phyloP scores from a whole-genome alignment of 30 jellyfish, hydroid and myxozoan genomes.

The Calvadosia cruxmelitensis region DNA sequence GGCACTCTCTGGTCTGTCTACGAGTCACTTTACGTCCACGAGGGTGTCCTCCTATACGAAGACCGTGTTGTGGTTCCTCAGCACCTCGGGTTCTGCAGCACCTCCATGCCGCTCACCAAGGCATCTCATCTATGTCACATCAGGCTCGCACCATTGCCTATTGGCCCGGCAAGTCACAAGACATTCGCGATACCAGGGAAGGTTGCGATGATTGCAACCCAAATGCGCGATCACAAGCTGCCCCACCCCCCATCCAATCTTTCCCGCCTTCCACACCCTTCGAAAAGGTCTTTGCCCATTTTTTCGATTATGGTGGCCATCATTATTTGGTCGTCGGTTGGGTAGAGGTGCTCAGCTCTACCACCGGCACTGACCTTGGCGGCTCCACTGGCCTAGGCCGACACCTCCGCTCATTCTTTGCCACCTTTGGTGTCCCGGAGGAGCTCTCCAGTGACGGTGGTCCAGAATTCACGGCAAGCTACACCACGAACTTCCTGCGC shows the following conservation, averaged over 20 bases:
- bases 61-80: conserved; percentile 7
- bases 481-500: background rate
- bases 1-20: no score
- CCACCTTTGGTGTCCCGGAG: no score
- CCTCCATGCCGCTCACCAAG: conserved; percentile 6
- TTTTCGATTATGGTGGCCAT: background rate
- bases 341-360: background rate
- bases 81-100: no score
- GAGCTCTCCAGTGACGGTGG: conserved; percentile 1
- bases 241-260: background rate
- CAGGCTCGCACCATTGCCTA: background rate
- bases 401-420: no score
- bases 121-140: conserved; percentile 1
- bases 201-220: background rate
- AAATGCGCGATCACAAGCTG: conserved; percentile 1
- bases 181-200: background rate
- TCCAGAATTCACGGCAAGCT: background rate
- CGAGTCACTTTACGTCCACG: background rate
- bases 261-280: conserved; percentile 7
- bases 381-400: no score
- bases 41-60: conserved; percentile 1
- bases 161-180: background rate
- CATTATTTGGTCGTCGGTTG: conserved; percentile 1
- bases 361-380: background rate
- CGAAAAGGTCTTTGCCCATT: conserved; percentile 1